Base-by-base conservation (phyloP, 2,113 vertebrate genomes). In the Gadus macrocephalus region DNA sequence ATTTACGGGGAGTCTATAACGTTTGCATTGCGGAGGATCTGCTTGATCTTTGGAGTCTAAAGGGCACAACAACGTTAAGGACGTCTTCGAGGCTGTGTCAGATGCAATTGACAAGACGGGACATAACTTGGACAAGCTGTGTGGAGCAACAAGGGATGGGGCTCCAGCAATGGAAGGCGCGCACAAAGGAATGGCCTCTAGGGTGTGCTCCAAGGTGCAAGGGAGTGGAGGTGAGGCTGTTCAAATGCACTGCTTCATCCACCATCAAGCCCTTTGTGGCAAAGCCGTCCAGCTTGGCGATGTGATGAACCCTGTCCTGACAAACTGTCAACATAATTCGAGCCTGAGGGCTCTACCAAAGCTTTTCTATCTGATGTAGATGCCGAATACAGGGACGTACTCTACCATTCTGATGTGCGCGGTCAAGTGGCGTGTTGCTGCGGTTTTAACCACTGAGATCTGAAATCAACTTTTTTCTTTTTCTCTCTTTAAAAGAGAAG, bases 11-110 rank as follows among this genome's bases (percentile, higher is more conserved):
- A 68, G 69, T 71, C 2, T 69, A 31, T 31, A 31, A 71, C 17
- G 68, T 72, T 71, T 71, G 65, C 65, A 11, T 35, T 67, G 64
- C 62, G 2, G 66, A 77, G n/a, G 75, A 77, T 16, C 75, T 77
- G 31, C 75, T 72, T 72, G 62, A 73, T 69, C 14, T 77, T 2
- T 64, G 56, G 56, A 59, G 56, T 16, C 56, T 59, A 59, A 59
- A 15, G 56, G 56, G 17, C 15, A 15, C 56, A 59, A 19, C 56
- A 59, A 59, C 17, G 31, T 15, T 59, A 59, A 59, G 15, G 56
- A 59, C 56, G 19, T 59, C 6, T 59, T 59, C n/a, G 56, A 59
- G n/a, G 56, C 56, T 59, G 56, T 16, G 56, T 59, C 56, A 5
- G 9, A 59, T 59, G 69, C 60, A 1, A 53, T 70, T 22, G 58